Evolutionary conservation across 2,113 vertebrate species (phyloP).

Genomic region (Clarias gariepinus): DNA sequence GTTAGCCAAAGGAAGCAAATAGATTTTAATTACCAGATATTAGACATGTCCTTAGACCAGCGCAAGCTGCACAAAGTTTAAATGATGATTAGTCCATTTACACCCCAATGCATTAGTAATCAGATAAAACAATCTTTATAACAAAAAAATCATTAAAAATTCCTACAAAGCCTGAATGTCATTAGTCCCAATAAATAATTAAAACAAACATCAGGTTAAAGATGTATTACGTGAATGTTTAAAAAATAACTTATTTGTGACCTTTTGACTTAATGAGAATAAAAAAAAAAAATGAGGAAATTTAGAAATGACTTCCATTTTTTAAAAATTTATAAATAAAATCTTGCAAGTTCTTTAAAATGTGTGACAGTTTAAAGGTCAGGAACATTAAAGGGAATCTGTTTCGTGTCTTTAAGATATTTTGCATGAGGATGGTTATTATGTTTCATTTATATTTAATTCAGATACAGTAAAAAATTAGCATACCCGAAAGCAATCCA

Average conservation of each 20-base stretch:
- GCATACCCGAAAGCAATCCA: constrained; percentile 46
- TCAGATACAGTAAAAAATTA: constrained; percentile 44
- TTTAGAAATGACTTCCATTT: neutral
- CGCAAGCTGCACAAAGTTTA: neutral
- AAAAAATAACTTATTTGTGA: neutral
- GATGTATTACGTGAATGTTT: neutral
- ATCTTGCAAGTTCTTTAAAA: constrained; percentile 36
- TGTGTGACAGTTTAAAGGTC: constrained; percentile 54
- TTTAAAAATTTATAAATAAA: too few relatives aligned
- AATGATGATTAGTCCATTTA: neutral
- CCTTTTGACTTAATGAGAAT: constrained; percentile 28
- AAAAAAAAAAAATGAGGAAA: constrained; percentile 15
- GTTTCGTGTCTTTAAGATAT: constrained; percentile 40
- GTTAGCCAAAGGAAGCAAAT: constrained; percentile 18
- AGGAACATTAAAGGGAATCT: constrained; percentile 43
- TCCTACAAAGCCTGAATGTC: neutral
- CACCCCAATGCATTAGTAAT: neutral
- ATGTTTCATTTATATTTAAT: constrained; percentile 45
- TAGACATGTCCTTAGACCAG: neutral
- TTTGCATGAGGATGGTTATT: constrained; percentile 27
- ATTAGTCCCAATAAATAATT: neutral
- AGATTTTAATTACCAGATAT: constrained; percentile 26
- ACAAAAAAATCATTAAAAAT: neutral
- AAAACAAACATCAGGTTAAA: neutral
- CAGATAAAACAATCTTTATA: neutral